phyloP scores from a whole-genome alignment of 2,888 invertebrate genomes.

The Mimas tiliae region DNA sequence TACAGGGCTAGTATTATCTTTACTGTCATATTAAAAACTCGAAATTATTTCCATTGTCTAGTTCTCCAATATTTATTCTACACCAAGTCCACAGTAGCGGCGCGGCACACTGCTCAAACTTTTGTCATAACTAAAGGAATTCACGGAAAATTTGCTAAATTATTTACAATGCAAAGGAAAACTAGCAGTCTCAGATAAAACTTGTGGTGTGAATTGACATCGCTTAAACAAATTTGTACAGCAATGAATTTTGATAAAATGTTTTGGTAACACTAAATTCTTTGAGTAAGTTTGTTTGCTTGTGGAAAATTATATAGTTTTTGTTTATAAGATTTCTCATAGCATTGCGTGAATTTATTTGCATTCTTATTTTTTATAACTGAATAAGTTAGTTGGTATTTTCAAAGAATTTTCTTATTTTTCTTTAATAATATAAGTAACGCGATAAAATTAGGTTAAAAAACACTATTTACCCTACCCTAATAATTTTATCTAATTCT shows the following conservation, averaged over 20 bases:
- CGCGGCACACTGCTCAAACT: conserved; percentile 32
- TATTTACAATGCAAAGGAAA: conserved; percentile 14
- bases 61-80: not conserved
- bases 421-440: too few relatives aligned
- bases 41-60: not conserved
- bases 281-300: not conserved
- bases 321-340: not conserved
- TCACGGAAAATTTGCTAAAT: conserved; percentile 14
- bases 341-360: not conserved
- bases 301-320: not conserved
- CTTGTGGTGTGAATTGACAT: not conserved
- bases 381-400: too few relatives aligned
- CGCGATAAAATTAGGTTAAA: too few relatives aligned
- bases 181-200: conserved; percentile 12
- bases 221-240: not conserved
- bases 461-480: too few relatives aligned
- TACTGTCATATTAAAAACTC: not conserved
- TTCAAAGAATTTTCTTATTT: too few relatives aligned
- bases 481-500: too few relatives aligned
- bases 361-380: too few relatives aligned
- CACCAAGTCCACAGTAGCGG: not conserved
- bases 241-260: conserved; percentile 5
- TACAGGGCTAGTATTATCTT: too few relatives aligned
- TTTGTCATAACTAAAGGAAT: conserved; percentile 10
- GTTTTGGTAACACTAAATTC: not conserved